Conservation (phyloP, 2,113 vertebrate species). For the Ailurus styani region DNA sequence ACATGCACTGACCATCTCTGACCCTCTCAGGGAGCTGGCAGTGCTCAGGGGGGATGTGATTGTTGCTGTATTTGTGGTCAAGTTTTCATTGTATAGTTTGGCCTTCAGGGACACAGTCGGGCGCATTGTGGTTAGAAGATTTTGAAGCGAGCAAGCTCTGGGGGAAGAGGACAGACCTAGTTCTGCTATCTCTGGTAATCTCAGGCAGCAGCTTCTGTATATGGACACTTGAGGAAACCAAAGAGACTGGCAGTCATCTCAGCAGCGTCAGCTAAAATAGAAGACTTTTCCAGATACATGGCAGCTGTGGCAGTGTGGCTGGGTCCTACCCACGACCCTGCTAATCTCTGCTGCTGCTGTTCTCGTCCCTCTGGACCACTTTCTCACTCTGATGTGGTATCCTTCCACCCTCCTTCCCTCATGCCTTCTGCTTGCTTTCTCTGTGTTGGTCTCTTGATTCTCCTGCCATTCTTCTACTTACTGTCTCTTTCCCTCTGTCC, state of each 20-base stretch:
- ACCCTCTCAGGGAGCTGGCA: background rate
- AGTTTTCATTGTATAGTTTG: background rate
- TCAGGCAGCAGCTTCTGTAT: background rate
- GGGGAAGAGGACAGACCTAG: background rate
- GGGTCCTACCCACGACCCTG: background rate
- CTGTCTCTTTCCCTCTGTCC: background rate
- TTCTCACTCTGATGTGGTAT: background rate
- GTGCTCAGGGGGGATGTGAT: background rate
- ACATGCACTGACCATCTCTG: background rate
- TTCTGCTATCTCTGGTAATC: background rate
- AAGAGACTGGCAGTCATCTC: background rate
- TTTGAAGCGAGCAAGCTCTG: background rate
- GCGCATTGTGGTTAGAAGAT: background rate
- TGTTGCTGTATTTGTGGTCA: background rate
- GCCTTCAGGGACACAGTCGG: background rate
- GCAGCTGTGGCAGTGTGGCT: background rate
- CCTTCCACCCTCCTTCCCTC: background rate
- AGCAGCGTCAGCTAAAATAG: background rate
- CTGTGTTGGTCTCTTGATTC: background rate
- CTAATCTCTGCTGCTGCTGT: background rate
- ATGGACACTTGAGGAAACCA: background rate
- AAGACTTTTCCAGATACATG: accelerated
- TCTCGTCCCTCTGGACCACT: accelerated
- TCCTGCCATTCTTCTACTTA: background rate
- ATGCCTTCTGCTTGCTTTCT: background rate